Base-by-base conservation (phyloP, 2,888 invertebrate species). In the Choristoneura rosaceana region DNA sequence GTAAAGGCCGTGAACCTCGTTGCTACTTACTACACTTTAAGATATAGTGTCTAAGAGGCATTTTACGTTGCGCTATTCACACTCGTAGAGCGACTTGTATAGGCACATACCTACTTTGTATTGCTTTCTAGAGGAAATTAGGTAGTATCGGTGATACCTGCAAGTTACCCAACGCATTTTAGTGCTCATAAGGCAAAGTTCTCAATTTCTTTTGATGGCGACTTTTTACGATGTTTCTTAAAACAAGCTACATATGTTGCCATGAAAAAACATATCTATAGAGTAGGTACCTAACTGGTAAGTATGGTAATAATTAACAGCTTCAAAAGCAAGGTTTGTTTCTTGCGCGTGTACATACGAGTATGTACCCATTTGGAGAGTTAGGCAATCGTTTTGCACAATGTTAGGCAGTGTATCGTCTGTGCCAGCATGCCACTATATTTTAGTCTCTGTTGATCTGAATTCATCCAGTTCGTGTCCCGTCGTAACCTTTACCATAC, bases 1-100 rank as follows among this genome's bases (percentile, higher is more conserved):
- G 74, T 68, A 74, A 43, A 55, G 71, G 67, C 69, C 74, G 59
- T 75, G 74, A 74, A 71, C 65, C 69, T 59, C 69, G 69, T 47
- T 67, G 58, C 38, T 64, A 5, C 41, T 41, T 41, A 33, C 33
- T 59, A 64, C 25, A 62, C 62, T 73, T 47, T 47, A 47, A 47
- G 47, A 47, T 55, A 17, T n/a, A 15, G 7, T 34, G 3, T 5
- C 38, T 7, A 38, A 7, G 4, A 38, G 38, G 5, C 38, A 38
- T 38, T 38, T 38, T 1, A 38, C 7, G 38, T 38, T 38, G 38
- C 7, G 38, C 38, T 38, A 38, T 38, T 38, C 38, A 38, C 4
- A 25, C 25, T 25, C 25, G 25, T 25, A 25, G 2, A 25, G 25
- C 25, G 25, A 25, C 25, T 25, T 25, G 25, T 25, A 25, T 25